A percentile compares a stretch with the other conserved stretches of the same genome.
phyloP scores from a whole-genome alignment of 2,113 vertebrate species.

The Coreoperca whiteheadi region DNA sequence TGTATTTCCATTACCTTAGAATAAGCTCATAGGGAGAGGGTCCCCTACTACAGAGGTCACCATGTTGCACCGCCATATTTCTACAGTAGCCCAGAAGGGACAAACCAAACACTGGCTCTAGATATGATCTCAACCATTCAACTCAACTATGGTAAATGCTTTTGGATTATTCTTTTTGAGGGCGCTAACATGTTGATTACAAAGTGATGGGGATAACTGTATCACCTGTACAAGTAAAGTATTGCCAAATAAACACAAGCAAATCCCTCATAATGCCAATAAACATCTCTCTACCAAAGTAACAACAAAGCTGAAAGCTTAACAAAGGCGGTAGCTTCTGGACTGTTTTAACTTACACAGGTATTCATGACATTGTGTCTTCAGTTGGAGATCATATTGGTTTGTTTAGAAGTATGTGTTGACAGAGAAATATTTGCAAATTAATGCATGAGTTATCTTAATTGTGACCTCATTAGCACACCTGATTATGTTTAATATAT shows the following conservation, averaged over 20 bases:
- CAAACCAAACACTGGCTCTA: no score
- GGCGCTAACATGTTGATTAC: background rate
- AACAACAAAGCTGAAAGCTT: background rate
- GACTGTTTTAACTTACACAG: background rate
- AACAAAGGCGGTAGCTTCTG: no score
- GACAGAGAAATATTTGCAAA: constrained; percentile 63
- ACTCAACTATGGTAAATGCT: background rate
- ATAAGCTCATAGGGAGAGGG: no score
- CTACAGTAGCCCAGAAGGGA: no score
- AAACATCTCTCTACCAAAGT: background rate
- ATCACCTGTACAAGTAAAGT: background rate
- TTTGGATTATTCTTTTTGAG: constrained; percentile 3
- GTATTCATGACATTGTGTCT: constrained; percentile 2
- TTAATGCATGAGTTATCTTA: constrained; percentile 60
- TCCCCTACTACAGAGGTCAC: no score
- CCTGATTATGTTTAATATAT: constrained; percentile 66
- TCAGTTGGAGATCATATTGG: background rate
- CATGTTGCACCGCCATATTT: no score
- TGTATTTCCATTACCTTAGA: no score
- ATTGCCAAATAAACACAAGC: background rate
- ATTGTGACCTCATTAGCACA: constrained; percentile 64
- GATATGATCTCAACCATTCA: no score
- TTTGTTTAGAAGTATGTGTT: constrained; percentile 1
- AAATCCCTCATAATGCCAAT: background rate
- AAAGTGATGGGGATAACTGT: background rate